These are phyloP conservation scores for Eulithis prunata DNA, from an alignment of 2,888 invertebrate species.

Conservation along the genomic window DNA sequence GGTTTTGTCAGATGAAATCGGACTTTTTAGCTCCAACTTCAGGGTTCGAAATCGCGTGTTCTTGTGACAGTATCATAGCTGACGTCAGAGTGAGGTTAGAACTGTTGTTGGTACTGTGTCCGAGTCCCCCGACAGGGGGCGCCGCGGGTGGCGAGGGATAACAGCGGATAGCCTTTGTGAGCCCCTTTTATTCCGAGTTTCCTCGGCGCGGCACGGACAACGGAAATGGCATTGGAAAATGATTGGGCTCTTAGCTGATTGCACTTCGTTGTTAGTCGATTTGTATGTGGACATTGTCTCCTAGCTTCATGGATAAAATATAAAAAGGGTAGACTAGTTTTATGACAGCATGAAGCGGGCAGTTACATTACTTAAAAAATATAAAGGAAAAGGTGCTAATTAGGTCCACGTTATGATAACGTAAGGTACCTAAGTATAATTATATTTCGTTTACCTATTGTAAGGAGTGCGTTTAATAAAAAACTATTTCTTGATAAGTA, in stretches of 20 bases:
- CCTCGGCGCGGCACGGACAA: slow-evolving; percentile 60
- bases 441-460: too few relatives aligned
- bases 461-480: too few relatives aligned
- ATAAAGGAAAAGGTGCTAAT: too few relatives aligned
- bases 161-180: slow-evolving; percentile 69
- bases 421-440: too few relatives aligned
- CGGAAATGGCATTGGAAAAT: slow-evolving; percentile 82
- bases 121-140: slow-evolving; percentile 27
- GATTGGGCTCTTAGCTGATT: slow-evolving; percentile 82
- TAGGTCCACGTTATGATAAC: too few relatives aligned
- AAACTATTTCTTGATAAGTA: too few relatives aligned
- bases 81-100: slow-evolving; percentile 5
- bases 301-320: background rate
- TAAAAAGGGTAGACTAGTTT: background rate
- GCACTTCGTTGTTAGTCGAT: slow-evolving; percentile 43
- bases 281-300: slow-evolving; percentile 21
- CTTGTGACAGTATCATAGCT: background rate
- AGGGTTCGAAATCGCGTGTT: slow-evolving; percentile 1
- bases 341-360: background rate
- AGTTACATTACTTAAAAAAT: too few relatives aligned
- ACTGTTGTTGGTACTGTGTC: slow-evolving; percentile 14
- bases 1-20: slow-evolving; percentile 3
- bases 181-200: slow-evolving; percentile 71
- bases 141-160: slow-evolving; percentile 47
- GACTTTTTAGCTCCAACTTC: background rate